Base-by-base conservation (phyloP, 53 echinoderm and acorn worm species). In the Hippasteria phrygiana region DNA sequence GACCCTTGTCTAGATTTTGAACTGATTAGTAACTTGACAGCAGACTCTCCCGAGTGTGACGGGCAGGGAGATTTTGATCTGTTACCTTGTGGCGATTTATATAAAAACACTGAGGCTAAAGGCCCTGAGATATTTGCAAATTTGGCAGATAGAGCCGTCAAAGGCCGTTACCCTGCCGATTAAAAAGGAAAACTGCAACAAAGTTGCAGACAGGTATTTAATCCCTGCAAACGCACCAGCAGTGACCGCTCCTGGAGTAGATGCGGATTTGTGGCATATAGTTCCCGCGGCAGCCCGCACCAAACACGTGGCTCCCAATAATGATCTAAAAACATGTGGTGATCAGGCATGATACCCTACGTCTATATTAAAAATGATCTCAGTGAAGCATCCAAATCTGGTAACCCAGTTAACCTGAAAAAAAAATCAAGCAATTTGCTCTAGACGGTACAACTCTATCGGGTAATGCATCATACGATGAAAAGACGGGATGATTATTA, bases 331-430 rank as follows among this genome's bases (percentile, higher is more conserved):
- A 35, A 33, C 77, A 77, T 34, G 77, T 77, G 2, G 20, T 77
- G 1, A 77, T 53, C n/a, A 34, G 77, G 77, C 18, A 77, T 77
- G 77, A 17, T 77, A 17, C 77, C 77, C 34, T 75, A 17, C 43
- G 43, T 73, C 26, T 32, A 33, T 33, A 77, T 51, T 36, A 1
- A 53, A 17, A 77, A 12, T 11, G 51, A 77, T 6, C n/a, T 77
- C 34, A 34, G 33, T 16, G 77, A 77, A 5, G 16, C 77, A 22
- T 32, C 77, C 34, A 77, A 48, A 32, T 50, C 77, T 12, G 77
- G 77, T 51, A 26, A 20, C n/a, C 34, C 53, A 54, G 54, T 53
- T 17, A 33, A 54, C 33, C 10, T 14, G n/a, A n/a, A 2, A 54
- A 77, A 31, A 77, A 54, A 16, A 77, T 54, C 53, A 77, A 77